These are phyloP conservation scores for Poeciliopsis retropinna DNA, from an alignment of 2,113 vertebrate genomes.

Conservation along the genomic window DNA sequence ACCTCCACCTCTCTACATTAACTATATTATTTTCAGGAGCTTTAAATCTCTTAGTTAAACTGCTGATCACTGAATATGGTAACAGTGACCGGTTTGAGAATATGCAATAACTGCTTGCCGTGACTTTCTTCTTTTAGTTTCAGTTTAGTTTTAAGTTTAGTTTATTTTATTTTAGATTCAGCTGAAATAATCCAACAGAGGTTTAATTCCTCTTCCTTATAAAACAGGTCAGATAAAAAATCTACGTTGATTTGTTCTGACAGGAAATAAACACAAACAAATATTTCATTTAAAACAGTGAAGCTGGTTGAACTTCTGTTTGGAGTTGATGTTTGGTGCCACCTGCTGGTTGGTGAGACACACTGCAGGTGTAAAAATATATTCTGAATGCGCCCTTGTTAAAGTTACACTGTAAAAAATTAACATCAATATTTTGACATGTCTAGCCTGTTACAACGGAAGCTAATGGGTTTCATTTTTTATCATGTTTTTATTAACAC, in stretches of 20 bases:
- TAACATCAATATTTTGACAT: no score
- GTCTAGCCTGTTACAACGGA: no score
- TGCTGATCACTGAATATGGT: neutral
- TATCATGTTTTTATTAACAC: no score
- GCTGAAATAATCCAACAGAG: no score
- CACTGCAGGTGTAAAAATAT: neutral
- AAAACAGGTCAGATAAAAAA: neutral
- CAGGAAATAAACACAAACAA: neutral
- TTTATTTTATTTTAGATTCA: no score
- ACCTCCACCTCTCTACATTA: no score
- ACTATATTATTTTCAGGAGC: no score
- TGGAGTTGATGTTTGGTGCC: constrained; percentile 34
- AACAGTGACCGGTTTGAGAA: neutral
- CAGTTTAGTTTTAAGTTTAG: no score
- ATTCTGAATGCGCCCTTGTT: no score
- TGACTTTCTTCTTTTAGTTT: neutral
- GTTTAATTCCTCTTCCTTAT: neutral
- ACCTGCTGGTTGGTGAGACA: constrained; percentile 43
- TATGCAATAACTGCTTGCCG: neutral
- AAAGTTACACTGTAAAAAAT: no score
- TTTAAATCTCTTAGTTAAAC: neutral
- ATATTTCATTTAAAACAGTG: no score
- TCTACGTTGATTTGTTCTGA: neutral
- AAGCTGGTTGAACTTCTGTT: neutral
- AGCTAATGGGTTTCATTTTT: no score